phyloP scores from a whole-genome alignment of 2,113 vertebrate species.

The Tretioscincus oriximinensis region DNA sequence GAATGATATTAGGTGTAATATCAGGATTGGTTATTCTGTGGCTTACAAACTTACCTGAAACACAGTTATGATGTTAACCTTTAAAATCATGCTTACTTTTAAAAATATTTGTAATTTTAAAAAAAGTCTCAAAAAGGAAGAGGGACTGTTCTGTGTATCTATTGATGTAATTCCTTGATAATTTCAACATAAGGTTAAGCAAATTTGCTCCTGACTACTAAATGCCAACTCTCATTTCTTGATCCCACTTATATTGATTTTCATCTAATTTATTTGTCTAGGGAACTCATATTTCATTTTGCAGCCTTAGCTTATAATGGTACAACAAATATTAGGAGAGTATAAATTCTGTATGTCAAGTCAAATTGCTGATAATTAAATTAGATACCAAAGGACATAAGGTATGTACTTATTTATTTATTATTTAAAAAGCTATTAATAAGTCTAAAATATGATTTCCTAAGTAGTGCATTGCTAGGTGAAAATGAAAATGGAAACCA shows the following conservation, averaged over 20 bases:
- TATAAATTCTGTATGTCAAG: slow-evolving; percentile 17
- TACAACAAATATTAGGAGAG: slow-evolving; percentile 12
- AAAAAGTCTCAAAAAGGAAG: neutral
- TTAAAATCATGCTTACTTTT: neutral
- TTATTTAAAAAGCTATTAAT: slow-evolving; percentile 1
- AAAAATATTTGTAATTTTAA: neutral
- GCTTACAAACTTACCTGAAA: too few relatives aligned
- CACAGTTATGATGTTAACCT: neutral
- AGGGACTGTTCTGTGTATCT: slow-evolving; percentile 4
- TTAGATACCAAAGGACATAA: slow-evolving; percentile 20
- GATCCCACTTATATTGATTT: slow-evolving; percentile 30
- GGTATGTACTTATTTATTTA: slow-evolving; percentile 9
- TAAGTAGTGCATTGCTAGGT: neutral
- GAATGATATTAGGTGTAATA: too few relatives aligned
- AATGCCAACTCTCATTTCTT: slow-evolving; percentile 25
- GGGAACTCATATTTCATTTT: slow-evolving; percentile 30
- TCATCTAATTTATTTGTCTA: slow-evolving; percentile 33
- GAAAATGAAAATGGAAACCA: neutral
- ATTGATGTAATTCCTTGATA: slow-evolving; percentile 15
- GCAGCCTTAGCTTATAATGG: neutral
- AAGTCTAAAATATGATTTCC: slow-evolving; percentile 18
- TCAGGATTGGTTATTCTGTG: neutral
- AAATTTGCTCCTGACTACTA: slow-evolving; percentile 30
- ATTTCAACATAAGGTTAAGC: slow-evolving; percentile 23
- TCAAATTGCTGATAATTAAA: slow-evolving; percentile 23